phyloP scores from a whole-genome alignment of 2,797 vertebrate genomes.

The Notamacropus eugenii region DNA sequence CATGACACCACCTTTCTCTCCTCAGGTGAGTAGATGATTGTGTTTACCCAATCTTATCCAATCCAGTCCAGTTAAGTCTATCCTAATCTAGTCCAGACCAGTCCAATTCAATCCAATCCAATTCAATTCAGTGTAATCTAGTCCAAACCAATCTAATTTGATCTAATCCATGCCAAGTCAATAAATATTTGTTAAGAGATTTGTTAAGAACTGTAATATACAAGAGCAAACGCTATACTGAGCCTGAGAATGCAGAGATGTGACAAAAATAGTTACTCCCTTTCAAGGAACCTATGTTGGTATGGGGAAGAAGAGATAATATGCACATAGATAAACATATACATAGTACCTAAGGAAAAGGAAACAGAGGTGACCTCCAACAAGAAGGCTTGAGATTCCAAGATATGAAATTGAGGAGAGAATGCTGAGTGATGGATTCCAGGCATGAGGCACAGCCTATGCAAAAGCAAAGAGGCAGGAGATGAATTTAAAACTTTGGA shows the following conservation, averaged over 20 bases:
- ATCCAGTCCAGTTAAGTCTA: neutral
- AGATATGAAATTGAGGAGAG: neutral
- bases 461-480: neutral
- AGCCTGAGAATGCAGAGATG: neutral
- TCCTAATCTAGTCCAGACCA: neutral
- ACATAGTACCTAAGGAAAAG: neutral
- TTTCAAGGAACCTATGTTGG: neutral
- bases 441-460: neutral
- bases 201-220: neutral
- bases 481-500: neutral
- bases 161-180: neutral
- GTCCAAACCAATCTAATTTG: neutral
- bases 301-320: neutral
- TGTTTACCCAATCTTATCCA: neutral
- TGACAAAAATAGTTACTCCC: neutral
- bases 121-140: neutral
- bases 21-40: neutral
- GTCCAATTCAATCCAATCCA: neutral
- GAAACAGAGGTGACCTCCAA: neutral
- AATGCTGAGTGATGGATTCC: neutral
- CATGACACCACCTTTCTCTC: neutral
- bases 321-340: neutral
- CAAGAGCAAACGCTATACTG: neutral
- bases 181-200: neutral
- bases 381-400: neutral